phyloP scores from a whole-genome alignment of 2,113 vertebrate genomes.

The Carlito syrichta region DNA sequence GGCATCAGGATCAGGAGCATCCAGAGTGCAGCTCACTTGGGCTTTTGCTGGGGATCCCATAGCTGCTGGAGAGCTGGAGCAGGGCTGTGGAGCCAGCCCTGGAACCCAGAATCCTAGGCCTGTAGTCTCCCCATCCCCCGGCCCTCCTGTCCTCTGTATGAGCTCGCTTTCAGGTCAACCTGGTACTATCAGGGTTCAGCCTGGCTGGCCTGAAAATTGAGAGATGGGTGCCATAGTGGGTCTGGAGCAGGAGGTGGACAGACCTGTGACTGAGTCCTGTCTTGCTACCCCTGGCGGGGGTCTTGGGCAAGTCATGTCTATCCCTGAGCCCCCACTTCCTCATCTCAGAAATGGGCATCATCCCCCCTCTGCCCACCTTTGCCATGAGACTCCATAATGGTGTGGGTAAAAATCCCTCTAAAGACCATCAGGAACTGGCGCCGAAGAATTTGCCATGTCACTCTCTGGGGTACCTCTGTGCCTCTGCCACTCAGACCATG shows the following conservation, averaged over 20 bases:
- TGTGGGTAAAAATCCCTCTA: not conserved
- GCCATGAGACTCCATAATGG: not conserved
- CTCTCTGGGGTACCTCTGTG: not conserved
- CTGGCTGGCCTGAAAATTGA: not conserved
- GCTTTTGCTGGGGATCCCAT: not conserved
- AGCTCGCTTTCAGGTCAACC: not conserved
- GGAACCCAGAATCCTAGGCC: not conserved
- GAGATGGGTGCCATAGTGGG: not conserved
- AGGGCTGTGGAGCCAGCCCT: not conserved
- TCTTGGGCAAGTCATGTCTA: not conserved
- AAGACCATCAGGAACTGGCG: not conserved
- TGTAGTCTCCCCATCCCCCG: accelerated
- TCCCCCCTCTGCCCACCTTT: not conserved
- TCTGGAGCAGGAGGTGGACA: not conserved
- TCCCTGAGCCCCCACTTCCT: not conserved
- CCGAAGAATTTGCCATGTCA: not conserved
- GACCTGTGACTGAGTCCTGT: not conserved
- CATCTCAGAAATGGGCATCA: not conserved
- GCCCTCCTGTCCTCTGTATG: not conserved
- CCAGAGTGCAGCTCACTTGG: not conserved
- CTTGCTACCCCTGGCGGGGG: not conserved
- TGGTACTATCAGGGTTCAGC: not conserved
- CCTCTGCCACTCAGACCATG: not conserved
- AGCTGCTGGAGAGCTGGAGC: no score
- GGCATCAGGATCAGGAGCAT: not conserved